Evolutionary conservation across 2,797 vertebrate genomes (phyloP), one percentile per base, ranked within the genome.

Genomic region (Sebastes paucispinis): DNA sequence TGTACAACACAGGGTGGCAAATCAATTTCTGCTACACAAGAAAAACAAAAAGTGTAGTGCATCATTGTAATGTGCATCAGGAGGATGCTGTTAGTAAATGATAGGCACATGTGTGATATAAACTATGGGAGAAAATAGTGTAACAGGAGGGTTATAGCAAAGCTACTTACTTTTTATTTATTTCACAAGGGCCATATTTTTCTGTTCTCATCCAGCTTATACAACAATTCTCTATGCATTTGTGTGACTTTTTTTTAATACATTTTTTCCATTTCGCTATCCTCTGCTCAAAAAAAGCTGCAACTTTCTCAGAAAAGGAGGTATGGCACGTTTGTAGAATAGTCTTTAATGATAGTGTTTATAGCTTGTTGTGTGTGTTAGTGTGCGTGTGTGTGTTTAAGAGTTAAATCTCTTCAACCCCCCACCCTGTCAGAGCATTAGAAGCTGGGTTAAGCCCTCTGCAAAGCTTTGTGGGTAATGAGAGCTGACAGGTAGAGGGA

Each of bases 381-480:
- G 39, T 43, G 39, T 43, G 64, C 13, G 34, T 43, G 32, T 92
- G n/a, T 79, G 58, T 88, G 22, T 88, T 84, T 72, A 70, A 57
- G 77, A 83, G 67, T 87, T 90, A 86, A 91, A 78, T 89, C 89
- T 85, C 89, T 85, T 68, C 80, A 79, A 88, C 75, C 83, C 89
- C 91, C 85, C 67, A 73, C 71, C 75, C 62, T 77, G 77, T 72
- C 70, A 80, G 88, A 88, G 92, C 63, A 88, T 95, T 94, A 95
- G 74, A 79, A 79, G 80, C 87, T 91, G 89, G 81, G 79, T 91
- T 95, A 96, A 96, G 88, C 91, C 86, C 84, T 66, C 87, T 92
- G 85, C 83, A 92, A 90, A 86, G 90, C 85, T 82, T 88, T 91
- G 89, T 93, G 90, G 88, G 84, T 96, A 95, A 95, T 94, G 71